Conservation (phyloP, 1,140 invertebrate genomes). For the Solenopsis fugax region DNA sequence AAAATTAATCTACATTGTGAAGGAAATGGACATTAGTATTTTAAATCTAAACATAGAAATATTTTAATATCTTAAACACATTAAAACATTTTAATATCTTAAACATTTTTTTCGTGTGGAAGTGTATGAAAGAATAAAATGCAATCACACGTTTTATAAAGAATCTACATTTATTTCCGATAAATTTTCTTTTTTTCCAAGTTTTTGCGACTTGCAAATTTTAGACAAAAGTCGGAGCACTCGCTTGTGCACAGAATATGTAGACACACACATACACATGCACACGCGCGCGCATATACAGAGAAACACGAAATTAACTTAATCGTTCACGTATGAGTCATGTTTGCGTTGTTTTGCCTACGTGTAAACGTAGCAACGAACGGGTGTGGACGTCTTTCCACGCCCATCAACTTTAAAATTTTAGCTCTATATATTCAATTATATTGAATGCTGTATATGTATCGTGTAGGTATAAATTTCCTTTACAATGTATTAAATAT, state of each 20-base stretch:
- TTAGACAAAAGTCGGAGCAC: not conserved
- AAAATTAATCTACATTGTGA: too few species aligned
- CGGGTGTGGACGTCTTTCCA: not conserved
- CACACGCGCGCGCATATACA: too few species aligned
- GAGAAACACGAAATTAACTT: conserved; percentile 45
- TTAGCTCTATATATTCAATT: not conserved
- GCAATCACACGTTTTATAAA: not conserved
- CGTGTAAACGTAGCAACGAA: conserved; percentile 56
- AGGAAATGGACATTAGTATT: too few species aligned
- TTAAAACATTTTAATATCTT: too few species aligned
- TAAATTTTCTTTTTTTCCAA: not conserved
- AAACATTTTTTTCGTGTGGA: too few species aligned
- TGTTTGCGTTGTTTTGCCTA: conserved; percentile 52
- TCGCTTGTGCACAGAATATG: conserved; percentile 39
- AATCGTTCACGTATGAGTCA: conserved; percentile 63
- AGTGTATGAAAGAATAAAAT: not conserved
- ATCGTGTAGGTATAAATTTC: not conserved
- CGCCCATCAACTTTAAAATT: not conserved
- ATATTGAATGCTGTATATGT: not conserved
- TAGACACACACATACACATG: not conserved
- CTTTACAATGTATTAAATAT: not conserved
- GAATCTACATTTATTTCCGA: not conserved
- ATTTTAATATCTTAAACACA: too few species aligned
- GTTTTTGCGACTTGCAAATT: not conserved
- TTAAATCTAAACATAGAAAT: too few species aligned